Evolutionary conservation across 2,888 invertebrate genomes (phyloP), one percentile per base, ranked within the genome.

Genomic region (Geotrupes spiniger): DNA sequence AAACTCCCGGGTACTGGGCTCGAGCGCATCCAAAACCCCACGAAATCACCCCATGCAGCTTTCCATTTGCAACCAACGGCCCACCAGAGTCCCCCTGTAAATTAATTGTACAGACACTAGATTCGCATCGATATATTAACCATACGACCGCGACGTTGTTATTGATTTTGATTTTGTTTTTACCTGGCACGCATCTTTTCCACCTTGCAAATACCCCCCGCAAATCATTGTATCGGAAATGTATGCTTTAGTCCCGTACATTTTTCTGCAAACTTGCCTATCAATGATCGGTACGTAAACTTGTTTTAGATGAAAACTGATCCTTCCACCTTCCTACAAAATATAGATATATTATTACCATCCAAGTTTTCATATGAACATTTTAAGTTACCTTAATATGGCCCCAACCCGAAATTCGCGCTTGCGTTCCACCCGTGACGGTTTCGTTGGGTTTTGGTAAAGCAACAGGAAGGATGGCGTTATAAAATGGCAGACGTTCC

Each of bases 11-110:
- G 69, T 87, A 90, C 11, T 88, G 87, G 8, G 83, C 81, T 51
- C 90, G 76, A 1, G 89, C 90, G 66, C 91, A 91, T 11, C 91
- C 91, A 65, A 90, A 89, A 28, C 91, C 91, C 91, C 90, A 91
- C 0, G 90, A 90, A 1, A 91, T 89, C 14, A 91, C 80, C 9
- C 86, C 84, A 83, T 71, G 27, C n/a, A 58, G 40, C 15, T 39
- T 31, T 4, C 56, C 56, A 33, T 57, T 42, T 14, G 36, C 41
- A 12, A 54, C 51, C 11, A 58, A 33, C 14, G 60, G 60, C 25
- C 60, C 60, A 1, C 60, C 60, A 25, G 60, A 60, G 50, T 60
- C 60, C 6, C 60, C 60, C 61, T 57, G 21, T 14, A 53, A 52
- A 21, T 14, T 15, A 4, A 26, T 17, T 21, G 6, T 36, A 12